Conservation (phyloP, 2,113 vertebrate genomes). For the Strix aluco region DNA sequence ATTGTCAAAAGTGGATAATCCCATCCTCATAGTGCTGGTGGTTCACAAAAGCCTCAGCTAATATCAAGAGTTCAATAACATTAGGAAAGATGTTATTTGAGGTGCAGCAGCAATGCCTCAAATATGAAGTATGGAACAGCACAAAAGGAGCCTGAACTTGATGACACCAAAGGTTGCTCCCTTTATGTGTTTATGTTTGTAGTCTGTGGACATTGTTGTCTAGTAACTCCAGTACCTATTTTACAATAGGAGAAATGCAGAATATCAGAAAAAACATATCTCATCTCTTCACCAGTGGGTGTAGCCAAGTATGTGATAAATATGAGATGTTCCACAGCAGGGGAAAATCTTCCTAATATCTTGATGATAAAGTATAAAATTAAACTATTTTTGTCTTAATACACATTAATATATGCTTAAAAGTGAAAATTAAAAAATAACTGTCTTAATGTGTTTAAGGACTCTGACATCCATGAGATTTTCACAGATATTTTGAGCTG, state of each 20-base stretch:
- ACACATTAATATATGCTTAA: neutral
- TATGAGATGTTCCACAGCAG: neutral
- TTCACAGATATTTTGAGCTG: neutral
- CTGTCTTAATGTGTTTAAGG: neutral
- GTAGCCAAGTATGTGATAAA: neutral
- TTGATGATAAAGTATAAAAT: neutral
- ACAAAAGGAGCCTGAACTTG: neutral
- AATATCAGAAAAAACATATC: neutral
- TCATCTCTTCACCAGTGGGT: neutral
- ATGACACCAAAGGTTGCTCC: fast-evolving
- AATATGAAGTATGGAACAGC: neutral
- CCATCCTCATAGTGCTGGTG: neutral
- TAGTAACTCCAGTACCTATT: neutral
- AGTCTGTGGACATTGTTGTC: neutral
- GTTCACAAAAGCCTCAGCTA: neutral
- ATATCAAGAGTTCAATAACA: neutral
- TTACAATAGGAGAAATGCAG: neutral
- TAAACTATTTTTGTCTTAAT: neutral
- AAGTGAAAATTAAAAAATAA: neutral
- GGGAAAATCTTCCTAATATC: neutral
- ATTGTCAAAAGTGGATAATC: neutral
- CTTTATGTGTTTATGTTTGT: neutral
- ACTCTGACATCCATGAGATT: neutral
- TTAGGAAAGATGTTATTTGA: neutral
- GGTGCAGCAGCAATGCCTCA: neutral